Evolutionary conservation across 2,797 vertebrate genomes (phyloP).

Genomic region (Anguilla marmorata): DNA sequence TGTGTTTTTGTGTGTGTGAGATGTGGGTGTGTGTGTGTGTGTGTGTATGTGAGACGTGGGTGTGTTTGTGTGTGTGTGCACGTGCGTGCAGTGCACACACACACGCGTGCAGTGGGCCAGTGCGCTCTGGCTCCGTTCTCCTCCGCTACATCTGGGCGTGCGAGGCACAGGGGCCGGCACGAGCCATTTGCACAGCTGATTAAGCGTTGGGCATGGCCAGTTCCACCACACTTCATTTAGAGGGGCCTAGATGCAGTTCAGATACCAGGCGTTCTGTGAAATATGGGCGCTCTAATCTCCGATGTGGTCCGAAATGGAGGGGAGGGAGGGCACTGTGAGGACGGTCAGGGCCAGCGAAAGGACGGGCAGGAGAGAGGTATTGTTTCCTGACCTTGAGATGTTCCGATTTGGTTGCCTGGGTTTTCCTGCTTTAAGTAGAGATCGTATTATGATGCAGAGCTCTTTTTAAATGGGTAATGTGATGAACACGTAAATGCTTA

Average conservation of each 20-base stretch:
- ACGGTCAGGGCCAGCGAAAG: slow-evolving; percentile 27
- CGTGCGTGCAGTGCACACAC: no score
- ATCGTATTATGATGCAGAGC: background rate
- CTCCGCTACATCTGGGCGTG: background rate
- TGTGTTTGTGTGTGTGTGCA: background rate
- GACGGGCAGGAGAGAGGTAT: background rate
- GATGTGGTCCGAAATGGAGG: slow-evolving; percentile 30
- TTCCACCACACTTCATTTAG: slow-evolving; percentile 49
- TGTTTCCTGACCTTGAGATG: background rate
- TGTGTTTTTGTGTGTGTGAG: slow-evolving; percentile 25
- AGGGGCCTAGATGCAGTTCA: slow-evolving; percentile 44
- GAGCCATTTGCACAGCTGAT: slow-evolving; percentile 55
- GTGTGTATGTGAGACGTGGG: background rate
- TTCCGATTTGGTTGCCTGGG: background rate
- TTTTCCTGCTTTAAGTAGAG: background rate
- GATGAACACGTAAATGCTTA: background rate
- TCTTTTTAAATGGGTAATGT: background rate
- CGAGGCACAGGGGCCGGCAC: slow-evolving; percentile 21
- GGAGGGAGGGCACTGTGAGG: background rate
- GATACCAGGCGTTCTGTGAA: slow-evolving; percentile 39
- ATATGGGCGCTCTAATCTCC: slow-evolving; percentile 37
- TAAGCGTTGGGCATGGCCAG: slow-evolving; percentile 48
- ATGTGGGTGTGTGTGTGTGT: slow-evolving; percentile 29
- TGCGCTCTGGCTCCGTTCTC: slow-evolving; percentile 19
- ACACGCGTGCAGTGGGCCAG: background rate